These are phyloP conservation scores for Prionailurus viverrinus DNA, from an alignment of 2,113 vertebrate species.

Conservation along the genomic window DNA sequence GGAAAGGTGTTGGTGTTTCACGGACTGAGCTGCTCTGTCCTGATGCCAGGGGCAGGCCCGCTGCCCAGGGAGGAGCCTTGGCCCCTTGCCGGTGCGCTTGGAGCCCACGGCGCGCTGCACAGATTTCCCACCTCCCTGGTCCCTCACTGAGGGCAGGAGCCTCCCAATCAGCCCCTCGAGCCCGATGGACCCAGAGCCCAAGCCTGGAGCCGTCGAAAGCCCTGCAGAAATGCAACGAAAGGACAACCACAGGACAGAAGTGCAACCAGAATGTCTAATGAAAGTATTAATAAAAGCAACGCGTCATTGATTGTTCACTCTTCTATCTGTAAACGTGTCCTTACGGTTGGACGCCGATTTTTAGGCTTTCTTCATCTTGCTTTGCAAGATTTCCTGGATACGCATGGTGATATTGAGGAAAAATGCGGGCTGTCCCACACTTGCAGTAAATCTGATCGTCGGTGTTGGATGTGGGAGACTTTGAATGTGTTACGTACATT, in stretches of 20 bases:
- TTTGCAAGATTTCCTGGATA: not conserved
- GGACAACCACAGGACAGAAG: not conserved
- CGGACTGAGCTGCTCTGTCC: not conserved
- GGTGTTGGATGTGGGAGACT: not conserved
- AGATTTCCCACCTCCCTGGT: not conserved
- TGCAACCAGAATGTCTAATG: rapidly evolving
- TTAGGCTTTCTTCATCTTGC: not conserved
- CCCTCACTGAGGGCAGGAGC: rapidly evolving
- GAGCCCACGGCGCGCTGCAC: rapidly evolving
- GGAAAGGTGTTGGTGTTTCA: not conserved
- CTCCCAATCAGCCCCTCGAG: not conserved
- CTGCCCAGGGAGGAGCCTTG: not conserved
- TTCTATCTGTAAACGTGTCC: not conserved
- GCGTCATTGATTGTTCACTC: not conserved
- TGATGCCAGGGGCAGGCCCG: rapidly evolving
- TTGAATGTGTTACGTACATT: not conserved
- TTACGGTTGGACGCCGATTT: not conserved
- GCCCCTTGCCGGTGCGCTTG: not conserved
- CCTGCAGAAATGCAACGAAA: not conserved
- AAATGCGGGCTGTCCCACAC: not conserved
- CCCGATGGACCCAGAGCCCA: not conserved
- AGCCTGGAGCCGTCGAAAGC: not conserved
- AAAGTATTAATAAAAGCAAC: too few species aligned
- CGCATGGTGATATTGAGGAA: too few species aligned
- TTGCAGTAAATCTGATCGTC: not conserved